Evolutionary conservation across 2,113 vertebrate genomes (phyloP).

Genomic region (Apistogramma diplotaenia): DNA sequence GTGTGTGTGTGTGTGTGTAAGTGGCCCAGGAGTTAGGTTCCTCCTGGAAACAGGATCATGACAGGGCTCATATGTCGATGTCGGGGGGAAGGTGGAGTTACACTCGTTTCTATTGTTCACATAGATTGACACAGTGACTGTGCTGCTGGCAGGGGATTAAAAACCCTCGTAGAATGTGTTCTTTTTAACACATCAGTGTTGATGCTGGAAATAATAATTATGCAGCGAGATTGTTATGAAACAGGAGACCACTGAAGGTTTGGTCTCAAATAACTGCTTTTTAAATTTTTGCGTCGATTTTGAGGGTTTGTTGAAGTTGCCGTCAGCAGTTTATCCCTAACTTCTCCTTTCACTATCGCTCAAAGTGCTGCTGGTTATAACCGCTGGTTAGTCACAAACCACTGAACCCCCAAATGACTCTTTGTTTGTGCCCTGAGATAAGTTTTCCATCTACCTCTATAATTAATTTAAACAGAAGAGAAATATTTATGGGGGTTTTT

Average conservation of each 20-base stretch:
- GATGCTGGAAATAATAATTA: neutral
- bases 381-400: conserved; percentile 13
- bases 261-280: neutral
- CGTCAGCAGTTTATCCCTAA: neutral
- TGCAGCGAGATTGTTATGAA: neutral
- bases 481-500: conserved; percentile 11
- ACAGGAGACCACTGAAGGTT: neutral
- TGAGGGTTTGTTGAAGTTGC: neutral
- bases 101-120: conserved; percentile 20
- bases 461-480: conserved; percentile 39
- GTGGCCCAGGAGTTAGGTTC: conserved; percentile 30
- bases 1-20: conserved; percentile 30
- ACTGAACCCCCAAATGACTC: conserved; percentile 35
- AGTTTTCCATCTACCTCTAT: conserved; percentile 23
- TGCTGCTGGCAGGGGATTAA: neutral
- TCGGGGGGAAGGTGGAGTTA: conserved; percentile 14
- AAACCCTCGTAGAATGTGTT: neutral
- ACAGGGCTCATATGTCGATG: conserved; percentile 12
- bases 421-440: conserved; percentile 35
- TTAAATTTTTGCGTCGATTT: neutral
- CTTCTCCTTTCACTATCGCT: neutral
- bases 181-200: neutral
- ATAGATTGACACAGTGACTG: neutral
- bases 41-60: conserved; percentile 54
- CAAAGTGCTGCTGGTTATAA: neutral